Base-by-base conservation (phyloP, 2,113 vertebrate genomes). In the Datnioides undecimradiatus region DNA sequence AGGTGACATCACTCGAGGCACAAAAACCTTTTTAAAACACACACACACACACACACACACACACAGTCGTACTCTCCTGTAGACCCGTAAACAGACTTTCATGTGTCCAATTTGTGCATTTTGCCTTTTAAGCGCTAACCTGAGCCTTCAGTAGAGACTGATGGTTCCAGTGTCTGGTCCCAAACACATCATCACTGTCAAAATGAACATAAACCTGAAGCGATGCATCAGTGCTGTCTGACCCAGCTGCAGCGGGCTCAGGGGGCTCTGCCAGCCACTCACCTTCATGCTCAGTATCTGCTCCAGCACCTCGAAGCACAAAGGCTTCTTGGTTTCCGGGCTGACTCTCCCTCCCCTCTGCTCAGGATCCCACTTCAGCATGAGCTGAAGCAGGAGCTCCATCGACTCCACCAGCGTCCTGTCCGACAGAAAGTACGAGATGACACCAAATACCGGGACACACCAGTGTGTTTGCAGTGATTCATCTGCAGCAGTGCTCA, bases 281-380 rank as follows among this genome's bases (percentile, higher is more conserved):
- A 98, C 98, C 97, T 98, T 99, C 95, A 98, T 93, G 78, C 90
- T 96, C 43, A 99, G 90, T 23, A 99, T 96, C 62, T 95, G 90
- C 72, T 99, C 98, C 92, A 99, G 95, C 58, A 96, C 79, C 3
- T 95, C 38, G 69, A 99, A 99, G 85, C 98, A 99, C 25, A 82
- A 89, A 0, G 96, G 95, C 34, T 94, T 95, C 84, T 91, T 86
- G 5, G 75, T 92, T 65, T 95, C 93, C 0, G 83, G 13, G 72
- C 96, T 94, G 31, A 92, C 0, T 67, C 85, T 90, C 55, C 98
- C 97, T 27, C 98, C 98, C 69, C 98, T 94, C 66, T 96, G 96
- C 17, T 95, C 93, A 2, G 97, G 96, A 90, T 98, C 96, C 98
- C 98, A 99, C 1, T 95, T 96, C 33, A 99, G 90, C 96, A 99